Evolutionary conservation across 1,140 invertebrate genomes (phyloP).

Genomic region (Littorina saxatilis): DNA sequence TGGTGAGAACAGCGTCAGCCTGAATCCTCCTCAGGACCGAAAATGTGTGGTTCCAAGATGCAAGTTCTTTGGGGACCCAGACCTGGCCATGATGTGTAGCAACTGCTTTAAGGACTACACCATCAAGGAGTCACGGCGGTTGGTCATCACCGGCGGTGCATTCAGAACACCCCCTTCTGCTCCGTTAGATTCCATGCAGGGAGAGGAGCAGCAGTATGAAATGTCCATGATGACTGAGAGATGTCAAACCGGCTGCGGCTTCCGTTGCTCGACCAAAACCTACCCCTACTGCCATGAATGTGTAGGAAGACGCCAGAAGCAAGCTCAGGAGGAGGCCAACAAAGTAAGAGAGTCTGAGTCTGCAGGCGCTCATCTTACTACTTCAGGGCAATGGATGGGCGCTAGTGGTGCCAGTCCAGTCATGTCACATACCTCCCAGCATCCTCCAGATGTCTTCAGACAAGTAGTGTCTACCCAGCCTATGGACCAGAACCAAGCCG

Average conservation of each 20-base stretch:
- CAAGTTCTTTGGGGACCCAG: slow-evolving; percentile 55
- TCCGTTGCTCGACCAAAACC: slow-evolving; percentile 58
- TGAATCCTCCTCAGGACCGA: neutral
- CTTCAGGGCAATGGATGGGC: too few relatives aligned
- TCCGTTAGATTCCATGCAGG: slow-evolving; percentile 10
- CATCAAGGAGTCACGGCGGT: slow-evolving; percentile 39
- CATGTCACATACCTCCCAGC: too few relatives aligned
- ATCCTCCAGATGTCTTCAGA: too few relatives aligned
- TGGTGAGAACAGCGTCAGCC: neutral
- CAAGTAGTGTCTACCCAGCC: too few relatives aligned
- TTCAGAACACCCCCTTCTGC: slow-evolving; percentile 26
- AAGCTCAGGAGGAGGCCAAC: neutral
- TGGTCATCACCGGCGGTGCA: neutral
- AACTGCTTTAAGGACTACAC: slow-evolving; percentile 58
- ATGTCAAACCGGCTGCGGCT: slow-evolving; percentile 55
- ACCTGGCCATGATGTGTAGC: slow-evolving; percentile 50
- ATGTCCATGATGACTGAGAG: slow-evolving; percentile 53
- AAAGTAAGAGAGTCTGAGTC: neutral
- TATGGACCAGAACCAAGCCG: neutral
- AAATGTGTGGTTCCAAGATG: slow-evolving; percentile 55
- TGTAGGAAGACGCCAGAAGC: slow-evolving; percentile 19
- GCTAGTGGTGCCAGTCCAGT: too few relatives aligned
- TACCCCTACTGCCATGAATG: slow-evolving; percentile 67
- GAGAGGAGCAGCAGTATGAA: slow-evolving; percentile 25
- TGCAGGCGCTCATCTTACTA: too few relatives aligned